Evolutionary conservation across 2,888 invertebrate genomes (phyloP).

Genomic region (Muschampia plurimacula): DNA sequence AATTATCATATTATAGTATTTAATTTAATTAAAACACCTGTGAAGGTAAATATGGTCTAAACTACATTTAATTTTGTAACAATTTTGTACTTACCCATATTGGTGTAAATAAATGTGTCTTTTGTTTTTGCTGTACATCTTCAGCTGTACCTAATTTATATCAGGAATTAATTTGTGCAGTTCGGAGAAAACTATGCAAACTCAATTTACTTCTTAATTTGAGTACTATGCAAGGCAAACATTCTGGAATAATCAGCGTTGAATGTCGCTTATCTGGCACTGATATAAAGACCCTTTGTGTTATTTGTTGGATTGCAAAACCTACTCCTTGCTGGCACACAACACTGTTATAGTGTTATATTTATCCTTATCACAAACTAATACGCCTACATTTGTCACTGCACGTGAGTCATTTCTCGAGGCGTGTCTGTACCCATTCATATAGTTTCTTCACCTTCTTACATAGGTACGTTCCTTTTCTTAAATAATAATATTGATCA

Average conservation of each 20-base stretch:
- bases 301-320: conserved; percentile 45
- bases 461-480: too few species aligned
- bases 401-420: background rate
- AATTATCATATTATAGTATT: too few species aligned
- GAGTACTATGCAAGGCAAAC: conserved; percentile 36
- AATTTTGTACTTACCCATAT: too few species aligned
- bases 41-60: too few species aligned
- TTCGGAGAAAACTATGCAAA: background rate
- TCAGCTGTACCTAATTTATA: background rate
- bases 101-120: too few species aligned
- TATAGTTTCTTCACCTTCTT: background rate
- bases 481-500: too few species aligned
- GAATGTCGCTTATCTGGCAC: conserved; percentile 51
- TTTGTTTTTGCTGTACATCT: too few species aligned
- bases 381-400: conserved; percentile 12
- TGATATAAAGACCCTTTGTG: conserved; percentile 52
- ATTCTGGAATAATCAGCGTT: conserved; percentile 40
- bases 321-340: conserved; percentile 40
- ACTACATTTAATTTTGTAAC: too few species aligned
- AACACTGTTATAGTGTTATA: conserved; percentile 38
- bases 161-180: background rate
- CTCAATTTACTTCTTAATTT: conserved; percentile 38
- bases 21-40: too few species aligned
- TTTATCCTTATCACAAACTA: conserved; percentile 47
- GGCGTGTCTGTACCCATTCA: background rate